phyloP scores from a whole-genome alignment of 2,113 vertebrate species.

The Pituophis catenifer region DNA sequence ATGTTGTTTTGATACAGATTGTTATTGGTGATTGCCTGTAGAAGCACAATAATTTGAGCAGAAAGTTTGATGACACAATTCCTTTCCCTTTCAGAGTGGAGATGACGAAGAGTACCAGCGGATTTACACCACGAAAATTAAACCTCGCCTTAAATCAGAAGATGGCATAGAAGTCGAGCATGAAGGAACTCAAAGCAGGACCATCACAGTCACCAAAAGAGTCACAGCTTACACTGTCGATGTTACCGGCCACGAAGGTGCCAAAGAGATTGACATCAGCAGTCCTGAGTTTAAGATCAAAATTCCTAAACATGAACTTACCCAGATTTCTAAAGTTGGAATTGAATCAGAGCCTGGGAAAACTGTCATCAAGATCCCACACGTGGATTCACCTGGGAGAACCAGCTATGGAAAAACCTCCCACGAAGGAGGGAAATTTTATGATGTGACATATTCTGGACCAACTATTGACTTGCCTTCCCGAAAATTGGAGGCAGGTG shows the following conservation, averaged over 20 bases:
- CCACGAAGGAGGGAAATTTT: neutral
- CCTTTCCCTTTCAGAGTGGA: conserved; percentile 76
- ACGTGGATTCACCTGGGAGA: conserved; percentile 26
- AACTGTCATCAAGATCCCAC: conserved; percentile 48
- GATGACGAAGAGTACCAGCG: conserved; percentile 90
- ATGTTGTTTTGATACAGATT: neutral
- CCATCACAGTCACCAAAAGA: conserved; percentile 87
- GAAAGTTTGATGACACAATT: accelerated
- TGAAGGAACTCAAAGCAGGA: conserved; percentile 86
- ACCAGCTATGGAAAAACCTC: conserved; percentile 3
- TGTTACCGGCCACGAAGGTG: conserved; percentile 72
- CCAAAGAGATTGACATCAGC: conserved; percentile 72
- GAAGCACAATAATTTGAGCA: neutral
- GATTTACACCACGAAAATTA: conserved; percentile 94
- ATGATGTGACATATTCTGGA: conserved; percentile 13
- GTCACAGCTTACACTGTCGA: conserved; percentile 95
- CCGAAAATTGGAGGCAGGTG: conserved; percentile 39
- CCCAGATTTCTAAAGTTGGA: conserved; percentile 56
- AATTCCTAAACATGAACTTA: conserved; percentile 68
- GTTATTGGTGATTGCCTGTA: neutral
- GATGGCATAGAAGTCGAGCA: conserved; percentile 75
- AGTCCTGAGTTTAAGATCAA: conserved; percentile 76
- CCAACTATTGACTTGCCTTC: conserved; percentile 1
- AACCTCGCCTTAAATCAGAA: conserved; percentile 87
- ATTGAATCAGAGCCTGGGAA: conserved; percentile 54